These are phyloP conservation scores for Epicampocera succincta DNA, from an alignment of 2,888 invertebrate genomes.

Conservation along the genomic window DNA sequence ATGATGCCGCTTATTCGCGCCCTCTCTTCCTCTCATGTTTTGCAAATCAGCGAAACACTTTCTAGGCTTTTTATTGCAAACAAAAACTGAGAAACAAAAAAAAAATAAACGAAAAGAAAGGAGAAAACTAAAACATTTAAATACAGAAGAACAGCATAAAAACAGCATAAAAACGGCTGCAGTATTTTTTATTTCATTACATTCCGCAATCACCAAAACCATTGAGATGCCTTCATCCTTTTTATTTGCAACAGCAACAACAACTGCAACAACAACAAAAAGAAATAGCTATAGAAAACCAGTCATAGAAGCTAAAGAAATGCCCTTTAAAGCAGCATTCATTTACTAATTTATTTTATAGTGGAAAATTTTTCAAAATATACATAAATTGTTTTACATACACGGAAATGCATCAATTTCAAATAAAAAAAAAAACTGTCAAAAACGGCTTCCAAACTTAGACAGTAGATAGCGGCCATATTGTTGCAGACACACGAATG, in stretches of 20 bases:
- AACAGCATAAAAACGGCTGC: slow-evolving; percentile 54
- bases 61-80: slow-evolving; percentile 12
- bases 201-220: slow-evolving; percentile 44
- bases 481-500: too few species aligned
- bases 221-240: slow-evolving; percentile 16
- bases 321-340: background rate
- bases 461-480: too few species aligned
- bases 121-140: slow-evolving; percentile 4
- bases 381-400: too few species aligned
- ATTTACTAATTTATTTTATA: too few species aligned
- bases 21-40: slow-evolving; percentile 1
- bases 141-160: slow-evolving; percentile 33
- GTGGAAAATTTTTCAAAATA: too few species aligned
- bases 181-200: slow-evolving; percentile 51
- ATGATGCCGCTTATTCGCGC: background rate
- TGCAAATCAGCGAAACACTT: slow-evolving; percentile 38
- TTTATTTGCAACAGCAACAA: slow-evolving; percentile 2
- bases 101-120: background rate
- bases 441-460: too few species aligned
- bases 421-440: too few species aligned
- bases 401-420: too few species aligned
- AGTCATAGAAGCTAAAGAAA: background rate
- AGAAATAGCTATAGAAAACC: background rate
- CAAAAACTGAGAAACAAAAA: slow-evolving; percentile 11
- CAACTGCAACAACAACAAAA: too few species aligned